Base-by-base conservation (phyloP, 2,113 vertebrate species). In the Onychorhynchus coronatus region DNA sequence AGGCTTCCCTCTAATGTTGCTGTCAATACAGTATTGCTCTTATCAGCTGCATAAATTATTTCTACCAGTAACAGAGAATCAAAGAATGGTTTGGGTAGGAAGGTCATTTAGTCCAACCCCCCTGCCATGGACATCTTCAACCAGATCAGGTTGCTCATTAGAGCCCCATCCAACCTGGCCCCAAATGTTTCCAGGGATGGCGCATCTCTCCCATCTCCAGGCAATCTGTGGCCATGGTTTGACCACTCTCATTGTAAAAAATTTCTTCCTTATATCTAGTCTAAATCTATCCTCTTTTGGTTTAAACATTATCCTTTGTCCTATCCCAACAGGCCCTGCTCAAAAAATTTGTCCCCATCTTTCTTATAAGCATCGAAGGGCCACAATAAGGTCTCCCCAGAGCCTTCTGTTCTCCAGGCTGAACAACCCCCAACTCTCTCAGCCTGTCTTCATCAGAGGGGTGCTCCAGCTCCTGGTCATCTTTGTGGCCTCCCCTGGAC, bases 21-120 rank as follows among this genome's bases (percentile, higher is more conserved):
- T 95, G 91, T 63, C 87, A 89, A 95, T 89, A 87, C 15, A 72
- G 61, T 65, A 84, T 71, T 88, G 63, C 72, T 88, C 39, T 58
- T 56, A 95, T 91, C 79, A 66, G 33, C 31, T 56, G 27, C 71
- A 66, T 83, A 47, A 92, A 92, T 88, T 33, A 63, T 79, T 96
- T 84, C 70, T 87, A 31, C 37, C 56, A 27, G 35, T 52, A 85
- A 87, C 33, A 61, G 5, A 17, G 65, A 71, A 63, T 58, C 65
- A 58, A 76, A 84, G 35, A 42, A 56, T 49, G 27, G 18, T 49
- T 56, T 77, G 41, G 72, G 72, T 20, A 56, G 49, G 31, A 63
- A 33, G 42, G 49, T 71, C 31, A 71, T 50, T 33, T 17, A 24
- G 41, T 71, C 12, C 49, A 63, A 20, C 12, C 5, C 6, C 13